Evolutionary conservation across 2,113 vertebrate species (phyloP).

Genomic region (Ctenomys sociabilis): DNA sequence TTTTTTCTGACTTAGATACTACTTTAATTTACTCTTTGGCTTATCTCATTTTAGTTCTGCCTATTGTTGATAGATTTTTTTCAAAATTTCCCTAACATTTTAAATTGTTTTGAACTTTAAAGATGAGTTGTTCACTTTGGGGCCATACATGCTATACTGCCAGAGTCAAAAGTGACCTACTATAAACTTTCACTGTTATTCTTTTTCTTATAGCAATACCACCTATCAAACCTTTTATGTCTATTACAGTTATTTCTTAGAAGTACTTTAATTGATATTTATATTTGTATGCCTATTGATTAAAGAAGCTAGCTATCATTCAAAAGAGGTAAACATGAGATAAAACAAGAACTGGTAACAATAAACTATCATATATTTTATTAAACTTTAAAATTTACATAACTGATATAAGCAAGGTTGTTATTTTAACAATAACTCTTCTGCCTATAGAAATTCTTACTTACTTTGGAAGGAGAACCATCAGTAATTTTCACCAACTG

Average conservation of each 20-base stretch:
- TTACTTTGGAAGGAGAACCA: constrained; percentile 97
- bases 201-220: background rate
- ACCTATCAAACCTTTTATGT: background rate
- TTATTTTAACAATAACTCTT: constrained; percentile 56
- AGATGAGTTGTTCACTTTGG: constrained; percentile 12
- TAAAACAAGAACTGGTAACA: constrained; percentile 46
- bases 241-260: background rate
- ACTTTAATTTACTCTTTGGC: constrained; percentile 19
- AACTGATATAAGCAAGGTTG: constrained; percentile 45
- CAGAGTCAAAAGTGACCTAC: constrained; percentile 3
- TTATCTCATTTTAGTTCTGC: constrained; percentile 41
- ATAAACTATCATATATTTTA: constrained; percentile 31
- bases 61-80: accelerated
- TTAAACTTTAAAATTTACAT: constrained; percentile 40
- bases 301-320: constrained; percentile 33
- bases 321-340: constrained; percentile 59
- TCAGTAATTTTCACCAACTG: constrained; percentile 99
- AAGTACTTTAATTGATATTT: constrained; percentile 35
- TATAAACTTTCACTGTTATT: constrained; percentile 18
- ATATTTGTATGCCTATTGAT: background rate
- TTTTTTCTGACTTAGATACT: background rate
- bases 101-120: constrained; percentile 14
- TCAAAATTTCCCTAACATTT: background rate
- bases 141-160: background rate
- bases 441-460: constrained; percentile 72